phyloP scores from a whole-genome alignment of 2,113 vertebrate species.

The Melanocharis versteri region DNA sequence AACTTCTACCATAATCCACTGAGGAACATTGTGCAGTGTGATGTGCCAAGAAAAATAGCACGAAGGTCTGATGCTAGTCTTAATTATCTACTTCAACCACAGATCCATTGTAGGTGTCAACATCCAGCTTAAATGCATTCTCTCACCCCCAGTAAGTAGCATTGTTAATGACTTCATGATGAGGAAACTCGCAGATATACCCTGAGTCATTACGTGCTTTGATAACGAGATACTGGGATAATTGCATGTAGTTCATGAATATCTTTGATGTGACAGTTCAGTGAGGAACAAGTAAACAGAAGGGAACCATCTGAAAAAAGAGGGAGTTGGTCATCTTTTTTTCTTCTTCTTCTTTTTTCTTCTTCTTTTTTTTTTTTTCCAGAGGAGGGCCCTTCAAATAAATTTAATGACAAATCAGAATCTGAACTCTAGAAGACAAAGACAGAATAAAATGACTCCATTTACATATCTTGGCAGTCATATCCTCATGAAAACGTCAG shows the following conservation, averaged over 20 bases:
- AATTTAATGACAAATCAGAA: not conserved
- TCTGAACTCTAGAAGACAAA: not conserved
- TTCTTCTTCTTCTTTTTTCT: not conserved
- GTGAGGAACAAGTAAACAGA: not conserved
- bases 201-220: not conserved
- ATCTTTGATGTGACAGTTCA: not conserved
- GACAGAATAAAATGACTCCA: not conserved
- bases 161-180: not conserved
- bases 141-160: not conserved
- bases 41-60: not conserved
- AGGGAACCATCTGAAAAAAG: not conserved
- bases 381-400: not conserved
- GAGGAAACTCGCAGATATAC: not conserved
- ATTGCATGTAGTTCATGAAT: not conserved
- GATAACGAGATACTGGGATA: not conserved
- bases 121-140: not conserved
- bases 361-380: not conserved
- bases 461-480: conserved; percentile 5
- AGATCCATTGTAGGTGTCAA: not conserved
- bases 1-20: not conserved
- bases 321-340: not conserved
- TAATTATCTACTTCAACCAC: not conserved
- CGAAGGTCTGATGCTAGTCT: not conserved
- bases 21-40: not conserved
- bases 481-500: not conserved